phyloP scores from a whole-genome alignment of 1,140 invertebrate genomes.

The Gonioctena quinquepunctata region DNA sequence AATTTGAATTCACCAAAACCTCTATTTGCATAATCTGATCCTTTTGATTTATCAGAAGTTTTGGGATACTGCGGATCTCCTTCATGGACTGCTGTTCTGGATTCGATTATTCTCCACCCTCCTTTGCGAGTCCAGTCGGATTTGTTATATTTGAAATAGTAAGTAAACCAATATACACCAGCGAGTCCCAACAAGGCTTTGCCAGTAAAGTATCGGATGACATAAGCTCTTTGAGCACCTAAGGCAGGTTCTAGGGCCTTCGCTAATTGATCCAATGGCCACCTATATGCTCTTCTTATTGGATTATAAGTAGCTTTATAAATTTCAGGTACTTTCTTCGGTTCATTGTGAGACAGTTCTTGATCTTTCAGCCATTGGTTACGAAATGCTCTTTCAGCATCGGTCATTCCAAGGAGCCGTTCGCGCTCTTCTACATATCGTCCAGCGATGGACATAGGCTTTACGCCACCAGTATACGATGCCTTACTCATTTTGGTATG shows the following conservation, averaged over 20 bases:
- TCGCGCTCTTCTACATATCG: conserved; percentile 74
- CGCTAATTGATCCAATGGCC: conserved; percentile 69
- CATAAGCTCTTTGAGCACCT: conserved; percentile 59
- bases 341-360: conserved; percentile 72
- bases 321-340: conserved; percentile 67
- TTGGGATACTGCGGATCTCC: conserved; percentile 69
- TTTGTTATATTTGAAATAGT: conserved; percentile 80
- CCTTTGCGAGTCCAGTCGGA: conserved; percentile 75
- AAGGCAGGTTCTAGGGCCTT: conserved; percentile 62
- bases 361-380: conserved; percentile 85
- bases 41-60: conserved; percentile 59
- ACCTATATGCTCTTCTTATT: conserved; percentile 74
- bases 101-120: conserved; percentile 65
- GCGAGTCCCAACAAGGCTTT: conserved; percentile 62
- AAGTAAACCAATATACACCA: conserved; percentile 61
- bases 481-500: conserved; percentile 42
- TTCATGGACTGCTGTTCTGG: conserved; percentile 61
- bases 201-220: conserved; percentile 65
- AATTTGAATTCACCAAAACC: conserved; percentile 65
- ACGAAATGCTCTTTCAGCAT: conserved; percentile 81
- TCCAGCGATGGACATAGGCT: conserved; percentile 74
- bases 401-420: conserved; percentile 78
- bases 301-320: conserved; percentile 74
- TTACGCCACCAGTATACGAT: conserved; percentile 64
- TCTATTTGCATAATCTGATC: conserved; percentile 67